Evolutionary conservation across 1,140 invertebrate genomes (phyloP), one percentile per base, ranked within the genome.

Genomic region (Lepidurus arcticus): DNA sequence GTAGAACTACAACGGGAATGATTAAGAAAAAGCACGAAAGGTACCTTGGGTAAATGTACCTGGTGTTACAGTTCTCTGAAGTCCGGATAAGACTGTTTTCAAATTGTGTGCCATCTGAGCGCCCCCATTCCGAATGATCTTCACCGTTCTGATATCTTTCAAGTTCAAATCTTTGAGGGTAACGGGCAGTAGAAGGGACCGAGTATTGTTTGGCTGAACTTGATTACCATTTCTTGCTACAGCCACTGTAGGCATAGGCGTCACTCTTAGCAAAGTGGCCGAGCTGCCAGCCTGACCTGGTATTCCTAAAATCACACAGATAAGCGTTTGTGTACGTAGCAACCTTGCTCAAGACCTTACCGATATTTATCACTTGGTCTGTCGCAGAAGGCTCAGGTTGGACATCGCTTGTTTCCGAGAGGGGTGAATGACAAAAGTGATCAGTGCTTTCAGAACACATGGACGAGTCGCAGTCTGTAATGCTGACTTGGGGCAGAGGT

Each of bases 121-220:
- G 16, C 53, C 53, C 1, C 78, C 78, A 73, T 73, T 78, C 2
- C 78, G 78, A 74, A 78, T 78, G 21, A 78, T 78, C 47, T 78
- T 78, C 73, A 78, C 78, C 24, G 78, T 74, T 78, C 75, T 78
- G 53, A 78, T 78, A 42, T 78, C 78, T 24, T 73, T 73, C 65
- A 78, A 47, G 47, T 78, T 78, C n/a, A 78, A 74, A 74, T 78
- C 78, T 75, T 78, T 78, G 3, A 78, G 78, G 42, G 73, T 75
- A 44, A 78, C 73, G 73, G 78, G 78, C 9, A 78, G 53, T 44
- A 78, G 21, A 43, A 78, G n/a, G 11, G 78, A 47, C 42, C 73
- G 24, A 74, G 26, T 74, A 21, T 65, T 65, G 13, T 16, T 65
- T 7, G 1, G 53, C 53, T 65, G 53, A 13, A 65, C 53, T 65